Conservation (phyloP, 2,888 invertebrate species). For the Campaea margaritaria region DNA sequence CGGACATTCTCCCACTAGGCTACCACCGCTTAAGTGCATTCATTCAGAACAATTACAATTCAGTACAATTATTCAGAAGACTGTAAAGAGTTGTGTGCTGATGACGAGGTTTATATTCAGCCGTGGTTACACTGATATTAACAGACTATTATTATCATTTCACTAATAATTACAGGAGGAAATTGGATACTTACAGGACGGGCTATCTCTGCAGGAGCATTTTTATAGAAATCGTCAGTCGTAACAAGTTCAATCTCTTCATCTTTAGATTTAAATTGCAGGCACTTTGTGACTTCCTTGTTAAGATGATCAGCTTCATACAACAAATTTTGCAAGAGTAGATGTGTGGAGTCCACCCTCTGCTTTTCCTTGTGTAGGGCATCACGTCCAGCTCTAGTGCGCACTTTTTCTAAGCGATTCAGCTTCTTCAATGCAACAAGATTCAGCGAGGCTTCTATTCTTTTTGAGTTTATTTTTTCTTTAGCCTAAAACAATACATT, state of each 20-base stretch:
- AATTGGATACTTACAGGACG: constrained; percentile 84
- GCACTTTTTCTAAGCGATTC: constrained; percentile 95
- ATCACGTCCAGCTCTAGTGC: constrained; percentile 93
- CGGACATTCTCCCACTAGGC: no score
- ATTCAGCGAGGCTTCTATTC: constrained; percentile 90
- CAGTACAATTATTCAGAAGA: no score
- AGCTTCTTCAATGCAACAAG: constrained; percentile 95
- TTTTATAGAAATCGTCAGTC: constrained; percentile 92
- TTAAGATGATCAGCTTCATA: constrained; percentile 97
- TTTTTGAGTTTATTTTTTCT: constrained; percentile 87
- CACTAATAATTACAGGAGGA: no score
- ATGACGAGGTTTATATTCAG: no score
- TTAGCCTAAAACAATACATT: constrained; percentile 70
- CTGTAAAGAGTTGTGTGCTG: no score
- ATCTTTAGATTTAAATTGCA: constrained; percentile 98
- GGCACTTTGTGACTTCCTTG: constrained; percentile 97
- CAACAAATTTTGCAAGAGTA: constrained; percentile 96
- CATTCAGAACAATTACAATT: no score
- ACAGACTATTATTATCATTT: no score
- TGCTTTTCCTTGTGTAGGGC: constrained; percentile 93
- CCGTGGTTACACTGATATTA: no score
- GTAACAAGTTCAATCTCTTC: constrained; percentile 95
- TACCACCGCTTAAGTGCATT: no score
- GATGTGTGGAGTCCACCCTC: constrained; percentile 94
- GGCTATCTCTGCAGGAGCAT: constrained; percentile 90